Evolutionary conservation across 2,797 vertebrate genomes (phyloP).

Genomic region (Garrulus glandarius): DNA sequence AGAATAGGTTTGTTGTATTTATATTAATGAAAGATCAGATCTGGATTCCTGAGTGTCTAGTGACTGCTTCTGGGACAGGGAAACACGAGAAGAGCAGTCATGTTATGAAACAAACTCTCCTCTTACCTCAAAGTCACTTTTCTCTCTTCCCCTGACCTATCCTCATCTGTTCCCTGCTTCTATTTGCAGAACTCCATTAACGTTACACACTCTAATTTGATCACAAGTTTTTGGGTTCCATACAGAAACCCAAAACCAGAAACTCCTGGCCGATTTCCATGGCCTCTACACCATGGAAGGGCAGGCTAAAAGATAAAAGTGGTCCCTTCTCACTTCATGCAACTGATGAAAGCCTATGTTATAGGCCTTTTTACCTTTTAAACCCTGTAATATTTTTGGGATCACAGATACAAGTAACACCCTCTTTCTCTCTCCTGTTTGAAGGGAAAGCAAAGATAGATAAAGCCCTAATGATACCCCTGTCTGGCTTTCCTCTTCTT

Average conservation of each 20-base stretch:
- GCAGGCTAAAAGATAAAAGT: neutral
- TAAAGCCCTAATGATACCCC: neutral
- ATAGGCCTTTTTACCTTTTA: neutral
- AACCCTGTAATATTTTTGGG: neutral
- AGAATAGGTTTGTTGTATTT: constrained; percentile 16
- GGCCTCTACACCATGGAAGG: constrained; percentile 1
- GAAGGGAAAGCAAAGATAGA: neutral
- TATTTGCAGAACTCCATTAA: constrained; percentile 70
- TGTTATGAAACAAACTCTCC: constrained; percentile 68
- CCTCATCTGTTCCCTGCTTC: constrained; percentile 56
- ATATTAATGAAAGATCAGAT: constrained; percentile 33
- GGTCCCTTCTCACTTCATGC: neutral
- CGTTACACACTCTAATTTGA: neutral
- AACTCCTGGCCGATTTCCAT: neutral
- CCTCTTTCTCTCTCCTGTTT: neutral
- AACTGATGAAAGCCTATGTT: neutral
- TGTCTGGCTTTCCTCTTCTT: neutral
- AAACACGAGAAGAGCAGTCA: constrained; percentile 64
- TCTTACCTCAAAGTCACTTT: constrained; percentile 63
- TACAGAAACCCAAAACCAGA: neutral
- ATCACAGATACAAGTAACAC: neutral
- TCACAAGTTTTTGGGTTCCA: constrained; percentile 28
- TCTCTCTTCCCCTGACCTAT: constrained; percentile 56
- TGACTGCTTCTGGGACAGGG: constrained; percentile 27
- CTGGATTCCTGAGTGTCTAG: constrained; percentile 46